Evolutionary conservation across 1,140 invertebrate genomes (phyloP).

Genomic region (Caenorhabditis tropicalis): DNA sequence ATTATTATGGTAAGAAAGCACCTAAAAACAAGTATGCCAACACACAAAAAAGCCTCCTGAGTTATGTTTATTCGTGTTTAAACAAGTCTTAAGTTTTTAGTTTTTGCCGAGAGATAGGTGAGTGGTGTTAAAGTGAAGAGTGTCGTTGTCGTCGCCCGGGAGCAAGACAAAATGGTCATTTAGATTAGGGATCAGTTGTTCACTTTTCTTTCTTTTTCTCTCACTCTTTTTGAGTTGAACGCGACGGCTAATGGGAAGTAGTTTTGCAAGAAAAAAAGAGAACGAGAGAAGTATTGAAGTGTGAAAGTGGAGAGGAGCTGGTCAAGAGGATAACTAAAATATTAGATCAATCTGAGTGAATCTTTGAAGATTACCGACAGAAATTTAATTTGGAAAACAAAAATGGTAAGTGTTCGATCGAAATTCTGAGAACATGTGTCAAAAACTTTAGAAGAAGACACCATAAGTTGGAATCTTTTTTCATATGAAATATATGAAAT

Average conservation of each 20-base stretch:
- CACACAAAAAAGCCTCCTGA: background rate
- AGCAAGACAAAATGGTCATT: constrained; percentile 31
- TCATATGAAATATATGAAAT: too few species aligned
- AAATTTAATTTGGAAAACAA: background rate
- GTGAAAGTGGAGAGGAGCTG: background rate
- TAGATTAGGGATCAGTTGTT: constrained; percentile 38
- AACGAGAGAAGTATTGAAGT: background rate
- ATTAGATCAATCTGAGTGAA: background rate
- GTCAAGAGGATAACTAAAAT: background rate
- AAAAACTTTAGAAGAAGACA: too few species aligned
- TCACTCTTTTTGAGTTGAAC: background rate
- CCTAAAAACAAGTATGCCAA: constrained; percentile 13
- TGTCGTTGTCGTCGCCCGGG: constrained; percentile 18
- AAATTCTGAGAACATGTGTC: too few species aligned
- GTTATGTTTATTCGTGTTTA: constrained; percentile 29
- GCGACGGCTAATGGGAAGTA: background rate
- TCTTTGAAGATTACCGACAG: background rate
- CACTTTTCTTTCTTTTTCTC: background rate
- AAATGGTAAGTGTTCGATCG: too few species aligned
- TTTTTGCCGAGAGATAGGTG: background rate
- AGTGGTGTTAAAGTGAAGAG: constrained; percentile 21
- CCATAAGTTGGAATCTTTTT: too few species aligned
- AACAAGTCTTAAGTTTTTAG: constrained; percentile 34
- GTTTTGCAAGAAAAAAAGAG: background rate
- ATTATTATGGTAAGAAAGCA: background rate